These are phyloP conservation scores for Argyresthia albistria DNA, from an alignment of 2,888 invertebrate species.

Conservation along the genomic window DNA sequence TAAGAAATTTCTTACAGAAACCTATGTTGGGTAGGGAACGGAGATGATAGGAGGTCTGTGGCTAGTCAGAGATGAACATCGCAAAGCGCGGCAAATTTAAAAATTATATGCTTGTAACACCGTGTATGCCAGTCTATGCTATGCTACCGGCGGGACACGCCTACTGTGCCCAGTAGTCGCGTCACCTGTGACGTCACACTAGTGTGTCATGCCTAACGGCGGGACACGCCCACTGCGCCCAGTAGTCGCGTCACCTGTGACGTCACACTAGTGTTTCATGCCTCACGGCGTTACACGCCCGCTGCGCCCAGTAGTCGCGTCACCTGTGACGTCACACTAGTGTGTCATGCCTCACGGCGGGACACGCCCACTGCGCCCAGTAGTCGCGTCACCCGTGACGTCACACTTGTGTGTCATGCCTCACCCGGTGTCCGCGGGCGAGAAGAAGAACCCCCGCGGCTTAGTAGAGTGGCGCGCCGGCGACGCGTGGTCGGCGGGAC, in stretches of 20 bases:
- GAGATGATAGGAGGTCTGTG: too few species aligned
- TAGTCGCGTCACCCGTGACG: not conserved
- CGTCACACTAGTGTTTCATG: too few species aligned
- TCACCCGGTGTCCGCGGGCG: slow-evolving; percentile 54
- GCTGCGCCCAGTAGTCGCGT: slow-evolving; percentile 18
- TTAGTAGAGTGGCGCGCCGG: slow-evolving; percentile 16
- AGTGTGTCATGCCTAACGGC: too few species aligned
- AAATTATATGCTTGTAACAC: not conserved
- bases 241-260: not conserved
- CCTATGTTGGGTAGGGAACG: too few species aligned
- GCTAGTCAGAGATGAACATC: too few species aligned
- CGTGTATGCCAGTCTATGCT: not conserved
- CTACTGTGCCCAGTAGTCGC: not conserved
- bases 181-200: too few species aligned
- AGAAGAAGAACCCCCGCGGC: slow-evolving; percentile 62
- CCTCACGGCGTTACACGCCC: slow-evolving; percentile 32
- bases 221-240: slow-evolving; percentile 19
- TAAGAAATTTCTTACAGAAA: not conserved
- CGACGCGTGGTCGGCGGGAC: slow-evolving; percentile 31
- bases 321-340: too few species aligned
- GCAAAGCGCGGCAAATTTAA: not conserved
- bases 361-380: slow-evolving; percentile 10
- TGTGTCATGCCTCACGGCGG: slow-evolving; percentile 35
- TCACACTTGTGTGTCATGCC: too few species aligned
- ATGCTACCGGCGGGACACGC: not conserved